Percentiles rank a stretch among this genome's conserved stretches.
Evolutionary conservation across 2,888 invertebrate genomes (phyloP).

Genomic region (Nesidiocoris tenuis): DNA sequence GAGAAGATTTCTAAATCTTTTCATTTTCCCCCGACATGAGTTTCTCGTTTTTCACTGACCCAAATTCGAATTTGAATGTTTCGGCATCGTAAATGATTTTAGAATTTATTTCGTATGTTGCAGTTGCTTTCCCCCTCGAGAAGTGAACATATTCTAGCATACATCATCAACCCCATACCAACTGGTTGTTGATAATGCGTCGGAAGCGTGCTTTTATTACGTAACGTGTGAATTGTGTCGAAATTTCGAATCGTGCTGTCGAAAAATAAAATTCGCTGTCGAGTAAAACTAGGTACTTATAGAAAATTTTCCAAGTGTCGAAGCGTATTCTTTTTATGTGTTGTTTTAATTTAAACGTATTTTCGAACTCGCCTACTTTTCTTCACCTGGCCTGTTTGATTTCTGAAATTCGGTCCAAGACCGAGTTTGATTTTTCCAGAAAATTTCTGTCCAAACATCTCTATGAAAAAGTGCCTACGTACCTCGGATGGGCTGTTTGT

Average conservation of each 20-base stretch:
- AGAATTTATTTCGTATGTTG: slow-evolving; percentile 11
- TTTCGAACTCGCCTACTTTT: slow-evolving; percentile 28
- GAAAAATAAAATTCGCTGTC: slow-evolving; percentile 7
- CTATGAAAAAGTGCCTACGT: too few species aligned
- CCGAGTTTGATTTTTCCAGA: too few species aligned
- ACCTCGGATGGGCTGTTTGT: too few species aligned
- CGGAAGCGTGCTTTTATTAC: neutral
- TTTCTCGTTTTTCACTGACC: too few species aligned
- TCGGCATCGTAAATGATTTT: too few species aligned
- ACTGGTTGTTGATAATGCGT: slow-evolving; percentile 1
- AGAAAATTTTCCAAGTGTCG: slow-evolving; percentile 2
- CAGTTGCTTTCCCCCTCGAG: slow-evolving; percentile 39
- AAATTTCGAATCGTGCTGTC: slow-evolving; percentile 6
- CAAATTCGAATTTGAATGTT: too few species aligned
- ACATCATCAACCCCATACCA: neutral
- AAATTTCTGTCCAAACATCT: too few species aligned
- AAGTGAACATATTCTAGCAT: slow-evolving; percentile 1
- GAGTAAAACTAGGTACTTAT: slow-evolving; percentile 19
- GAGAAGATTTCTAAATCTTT: too few species aligned
- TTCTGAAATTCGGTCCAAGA: too few species aligned
- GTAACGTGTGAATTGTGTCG: neutral
- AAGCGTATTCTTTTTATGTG: slow-evolving; percentile 24
- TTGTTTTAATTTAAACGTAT: slow-evolving; percentile 37
- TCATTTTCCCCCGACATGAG: too few species aligned
- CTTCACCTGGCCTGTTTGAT: too few species aligned